A percentile compares a stretch with the other conserved stretches of the same genome.
Conservation (phyloP, 2,113 vertebrate genomes). For the Aspiorhynchus laticeps region DNA sequence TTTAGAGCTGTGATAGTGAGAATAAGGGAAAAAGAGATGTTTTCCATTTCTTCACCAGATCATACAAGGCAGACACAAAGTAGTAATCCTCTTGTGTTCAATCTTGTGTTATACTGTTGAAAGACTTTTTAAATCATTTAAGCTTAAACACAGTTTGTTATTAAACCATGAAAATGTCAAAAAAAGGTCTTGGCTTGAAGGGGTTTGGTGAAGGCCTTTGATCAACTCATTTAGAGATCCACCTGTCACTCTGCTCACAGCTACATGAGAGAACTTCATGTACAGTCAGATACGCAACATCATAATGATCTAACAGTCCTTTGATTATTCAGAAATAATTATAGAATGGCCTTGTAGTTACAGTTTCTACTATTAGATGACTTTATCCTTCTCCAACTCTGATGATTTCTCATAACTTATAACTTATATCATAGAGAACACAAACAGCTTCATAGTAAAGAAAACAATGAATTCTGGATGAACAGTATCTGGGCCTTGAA, state of each 20-base stretch:
- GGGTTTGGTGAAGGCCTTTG: too few species aligned
- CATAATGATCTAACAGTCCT: not conserved
- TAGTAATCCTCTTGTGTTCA: not conserved
- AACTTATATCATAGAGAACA: not conserved
- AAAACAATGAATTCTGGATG: too few species aligned
- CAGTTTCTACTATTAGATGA: not conserved
- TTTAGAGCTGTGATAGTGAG: slow-evolving; percentile 10
- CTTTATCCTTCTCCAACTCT: not conserved
- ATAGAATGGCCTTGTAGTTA: too few species aligned
- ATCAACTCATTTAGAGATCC: too few species aligned
- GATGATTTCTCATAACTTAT: too few species aligned
- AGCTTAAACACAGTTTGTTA: too few species aligned
- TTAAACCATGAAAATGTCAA: not conserved
- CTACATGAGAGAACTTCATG: not conserved
- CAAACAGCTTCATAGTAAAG: not conserved
- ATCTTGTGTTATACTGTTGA: not conserved
- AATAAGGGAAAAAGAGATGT: not conserved
- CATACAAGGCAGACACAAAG: not conserved
- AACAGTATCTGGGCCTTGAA: too few species aligned
- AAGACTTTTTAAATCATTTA: not conserved
- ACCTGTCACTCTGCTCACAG: not conserved
- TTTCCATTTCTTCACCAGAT: slow-evolving; percentile 17
- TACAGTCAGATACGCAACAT: not conserved
- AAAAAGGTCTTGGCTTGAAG: not conserved
- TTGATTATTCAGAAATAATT: too few species aligned